Evolutionary conservation across 2,888 invertebrate genomes (phyloP).

Genomic region (Rotaria magnacalcarata): DNA sequence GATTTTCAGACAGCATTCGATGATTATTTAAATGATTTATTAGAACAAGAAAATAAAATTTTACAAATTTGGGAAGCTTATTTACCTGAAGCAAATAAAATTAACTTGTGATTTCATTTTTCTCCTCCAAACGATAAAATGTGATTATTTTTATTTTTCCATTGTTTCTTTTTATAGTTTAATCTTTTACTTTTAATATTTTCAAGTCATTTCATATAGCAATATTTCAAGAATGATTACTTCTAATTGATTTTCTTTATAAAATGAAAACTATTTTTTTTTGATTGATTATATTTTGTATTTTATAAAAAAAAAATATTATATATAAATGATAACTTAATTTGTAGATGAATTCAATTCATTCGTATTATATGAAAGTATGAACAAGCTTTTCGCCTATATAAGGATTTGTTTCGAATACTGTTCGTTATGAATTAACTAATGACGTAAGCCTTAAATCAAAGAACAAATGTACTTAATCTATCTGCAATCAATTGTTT

Average conservation of each 20-base stretch:
- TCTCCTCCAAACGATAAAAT: conserved; percentile 60
- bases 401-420: too few species aligned
- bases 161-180: background rate
- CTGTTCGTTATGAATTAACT: too few species aligned
- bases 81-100: conserved; percentile 85
- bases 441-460: too few species aligned
- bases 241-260: background rate
- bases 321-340: background rate
- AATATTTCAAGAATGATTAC: background rate
- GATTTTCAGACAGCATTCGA: conserved; percentile 85
- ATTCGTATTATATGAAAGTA: background rate
- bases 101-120: conserved; percentile 58
- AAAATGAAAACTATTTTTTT: background rate
- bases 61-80: conserved; percentile 76
- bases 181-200: background rate
- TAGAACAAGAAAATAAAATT: conserved; percentile 89
- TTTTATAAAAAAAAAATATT: background rate
- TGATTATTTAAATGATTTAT: conserved; percentile 83
- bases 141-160: background rate
- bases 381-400: background rate
- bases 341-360: background rate
- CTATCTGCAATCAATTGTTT: too few species aligned
- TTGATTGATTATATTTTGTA: conserved; percentile 2
- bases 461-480: too few species aligned
- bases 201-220: background rate